Evolutionary conservation across 2,888 invertebrate species (phyloP), one percentile per base, ranked within the genome.

Genomic region (Phasia obesa): DNA sequence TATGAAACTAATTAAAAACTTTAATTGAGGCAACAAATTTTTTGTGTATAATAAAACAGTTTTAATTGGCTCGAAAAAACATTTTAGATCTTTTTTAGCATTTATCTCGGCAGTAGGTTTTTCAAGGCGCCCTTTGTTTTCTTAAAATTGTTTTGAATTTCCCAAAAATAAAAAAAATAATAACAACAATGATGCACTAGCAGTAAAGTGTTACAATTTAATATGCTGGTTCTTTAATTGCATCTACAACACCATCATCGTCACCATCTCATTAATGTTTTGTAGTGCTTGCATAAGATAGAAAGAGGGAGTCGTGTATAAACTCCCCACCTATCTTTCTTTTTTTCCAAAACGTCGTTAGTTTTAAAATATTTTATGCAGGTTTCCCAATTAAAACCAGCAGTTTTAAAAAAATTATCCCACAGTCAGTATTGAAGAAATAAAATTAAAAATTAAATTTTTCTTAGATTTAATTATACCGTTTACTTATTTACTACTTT

Each of bases 381-480:
- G 83, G 83, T 79, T 65, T n/a, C 21, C 38, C 57, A 76, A 76
- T 79, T 79, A 67, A 57, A 62, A 67, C 83, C 79, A 75, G 78
- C 78, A 81, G 17, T 57, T 55, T 5, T 38, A 60, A 53, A 7
- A n/a, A 15, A 27, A 44, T 21, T 1, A 49, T 73, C 71, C 42
- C 60, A 51, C 38, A 25, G 9, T 23, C 21, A 21, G 17, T 35
- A 31, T 21, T 31, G n/a, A 49, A 49, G 49, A 21, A 49, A 65
- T 49, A 19, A 59, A 67, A 59, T 49, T 49, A 9, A 51, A 59
- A 76, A 67, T 49, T 59, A 44, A 35, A 51, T 49, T n/a, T 17
- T 74, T 23, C 17, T 19, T 9, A 35, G 5, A 64, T 31, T 74
- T 64, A 74, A 74, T 74, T 53, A 62, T 15, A 31, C 6, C 74